Conservation (phyloP, 2,113 vertebrate genomes). For the Oenanthe oenanthe region DNA sequence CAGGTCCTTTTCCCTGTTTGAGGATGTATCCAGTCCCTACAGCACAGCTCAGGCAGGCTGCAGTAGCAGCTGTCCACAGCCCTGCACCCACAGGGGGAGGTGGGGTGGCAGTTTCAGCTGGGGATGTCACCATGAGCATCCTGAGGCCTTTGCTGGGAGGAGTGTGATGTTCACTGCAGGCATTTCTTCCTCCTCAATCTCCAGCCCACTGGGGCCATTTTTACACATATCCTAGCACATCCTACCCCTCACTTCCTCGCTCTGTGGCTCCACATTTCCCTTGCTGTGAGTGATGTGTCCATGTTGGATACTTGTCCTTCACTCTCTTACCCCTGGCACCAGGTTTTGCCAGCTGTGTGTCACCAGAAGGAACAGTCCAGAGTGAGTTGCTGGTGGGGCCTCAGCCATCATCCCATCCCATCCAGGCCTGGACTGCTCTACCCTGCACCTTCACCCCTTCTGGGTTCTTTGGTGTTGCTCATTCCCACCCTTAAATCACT, state of each 20-base stretch:
- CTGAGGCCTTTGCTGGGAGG: neutral
- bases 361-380: neutral
- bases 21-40: neutral
- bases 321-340: neutral
- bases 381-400: neutral
- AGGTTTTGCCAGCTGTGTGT: neutral
- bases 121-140: neutral
- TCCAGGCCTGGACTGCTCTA: neutral
- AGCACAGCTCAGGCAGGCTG: neutral
- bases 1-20: neutral
- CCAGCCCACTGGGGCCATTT: neutral
- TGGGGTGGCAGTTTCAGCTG: neutral
- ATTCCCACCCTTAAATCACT: neutral
- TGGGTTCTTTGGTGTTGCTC: neutral
- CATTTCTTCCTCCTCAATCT: neutral
- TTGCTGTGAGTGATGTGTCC: neutral
- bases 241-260: neutral
- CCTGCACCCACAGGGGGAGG: fast-evolving
- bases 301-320: neutral
- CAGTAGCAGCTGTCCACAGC: neutral
- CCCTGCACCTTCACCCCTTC: neutral
- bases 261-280: neutral
- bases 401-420: neutral
- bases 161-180: neutral
- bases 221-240: neutral